Evolutionary conservation across 2,113 vertebrate genomes (phyloP).

Genomic region (Scartelaos histophorus): DNA sequence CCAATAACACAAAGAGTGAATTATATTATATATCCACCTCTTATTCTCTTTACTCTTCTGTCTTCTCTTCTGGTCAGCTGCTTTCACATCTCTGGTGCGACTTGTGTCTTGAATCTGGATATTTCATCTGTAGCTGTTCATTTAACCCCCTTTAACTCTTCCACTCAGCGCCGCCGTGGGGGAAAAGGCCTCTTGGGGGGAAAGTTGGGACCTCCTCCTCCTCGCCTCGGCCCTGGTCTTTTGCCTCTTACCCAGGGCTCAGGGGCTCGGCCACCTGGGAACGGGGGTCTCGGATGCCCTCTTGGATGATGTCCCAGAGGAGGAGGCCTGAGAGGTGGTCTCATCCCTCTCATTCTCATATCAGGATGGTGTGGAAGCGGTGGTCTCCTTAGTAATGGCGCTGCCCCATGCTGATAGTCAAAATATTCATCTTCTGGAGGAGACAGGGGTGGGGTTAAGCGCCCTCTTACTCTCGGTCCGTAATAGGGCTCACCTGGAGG

Average conservation of each 20-base stretch:
- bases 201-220: constrained; percentile 82
- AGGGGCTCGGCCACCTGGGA: constrained; percentile 76
- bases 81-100: constrained; percentile 29
- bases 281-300: constrained; percentile 53
- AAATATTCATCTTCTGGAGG: constrained; percentile 60
- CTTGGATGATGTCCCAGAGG: constrained; percentile 50
- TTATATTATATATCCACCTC: constrained; percentile 78
- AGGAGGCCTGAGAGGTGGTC: constrained; percentile 51
- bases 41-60: constrained; percentile 74
- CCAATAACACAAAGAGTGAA: constrained; percentile 65
- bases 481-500: constrained; percentile 31
- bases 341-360: constrained; percentile 45
- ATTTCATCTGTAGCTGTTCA: constrained; percentile 7
- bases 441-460: constrained; percentile 41
- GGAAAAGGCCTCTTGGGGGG: constrained; percentile 87
- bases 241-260: constrained; percentile 83
- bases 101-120: constrained; percentile 1
- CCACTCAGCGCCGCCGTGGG: constrained; percentile 82
- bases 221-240: constrained; percentile 77
- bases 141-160: neutral
- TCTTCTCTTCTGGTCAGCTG: constrained; percentile 62
- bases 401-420: constrained; percentile 57
- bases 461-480: constrained; percentile 40
- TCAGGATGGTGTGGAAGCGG: constrained; percentile 41
- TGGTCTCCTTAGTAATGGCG: constrained; percentile 44